Base-by-base conservation (phyloP, 2,113 vertebrate genomes). In the Corythornis cristatus region DNA sequence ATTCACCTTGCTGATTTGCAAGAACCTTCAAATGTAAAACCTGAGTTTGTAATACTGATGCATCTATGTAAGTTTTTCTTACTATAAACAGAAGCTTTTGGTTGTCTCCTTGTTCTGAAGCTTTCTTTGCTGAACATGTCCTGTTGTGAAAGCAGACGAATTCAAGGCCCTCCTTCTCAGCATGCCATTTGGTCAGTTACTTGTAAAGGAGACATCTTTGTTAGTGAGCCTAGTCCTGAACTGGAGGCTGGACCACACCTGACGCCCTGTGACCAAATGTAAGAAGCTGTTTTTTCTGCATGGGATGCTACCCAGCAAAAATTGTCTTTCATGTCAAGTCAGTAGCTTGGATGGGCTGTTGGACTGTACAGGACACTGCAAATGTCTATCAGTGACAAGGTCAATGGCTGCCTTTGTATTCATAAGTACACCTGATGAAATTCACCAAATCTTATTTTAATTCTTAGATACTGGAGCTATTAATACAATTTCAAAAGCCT, bases 141-240 rank as follows among this genome's bases (percentile, higher is more conserved):
- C 15, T 99, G 99, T 96, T 99, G 98, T 23, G 98, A 99, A 96
- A 98, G 98, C 96, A 98, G 98, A 76, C 98, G 96, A 80, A 97
- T 99, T 93, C 98, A 98, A 3, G 98, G 99, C 61, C 98, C 98
- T 68, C 99, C 99, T 7, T 99, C 99, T 68, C 98, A 97, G 26
- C 98, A 99, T 73, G 99, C 99, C 96, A 98, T 99, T 96, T 99
- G 99, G 99, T 99, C 99, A 0, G 68, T 98, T 75, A 99, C 99
- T 81, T 99, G 99, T 95, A 99, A 99, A 98, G 99, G 99, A 56
- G 99, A 99, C 97, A 94, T 99, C 97, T 99, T 99, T 54, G 98
- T 99, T 76, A 99, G 99, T 23, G 99, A 99, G 93, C 99, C 99
- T 20, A 97, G 97, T 33, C 95, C 97, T 7, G 96, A 96, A 67